A percentile compares a stretch with the other conserved stretches of the same genome.
Conservation (phyloP, 2,113 vertebrate genomes). For the Mobula birostris region DNA sequence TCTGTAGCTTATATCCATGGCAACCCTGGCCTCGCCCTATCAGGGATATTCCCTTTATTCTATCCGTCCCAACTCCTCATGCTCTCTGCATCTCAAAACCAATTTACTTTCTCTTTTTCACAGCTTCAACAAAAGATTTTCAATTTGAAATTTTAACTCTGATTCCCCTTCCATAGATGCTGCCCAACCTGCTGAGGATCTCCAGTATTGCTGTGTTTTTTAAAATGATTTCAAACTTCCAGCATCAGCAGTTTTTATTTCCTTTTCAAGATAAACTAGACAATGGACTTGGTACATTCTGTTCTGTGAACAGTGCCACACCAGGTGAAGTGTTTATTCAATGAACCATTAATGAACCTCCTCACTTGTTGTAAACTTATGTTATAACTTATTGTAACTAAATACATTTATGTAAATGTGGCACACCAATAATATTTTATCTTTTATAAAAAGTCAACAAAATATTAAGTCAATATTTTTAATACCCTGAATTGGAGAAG, state of each 20-base stretch:
- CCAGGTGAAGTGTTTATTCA: neutral
- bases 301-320: neutral
- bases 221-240: neutral
- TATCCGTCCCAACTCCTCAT: too few species aligned
- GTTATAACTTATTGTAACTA: neutral
- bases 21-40: too few species aligned
- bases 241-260: too few species aligned
- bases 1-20: too few species aligned
- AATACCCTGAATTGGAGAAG: neutral
- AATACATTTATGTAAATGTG: neutral
- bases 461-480: neutral
- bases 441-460: neutral
- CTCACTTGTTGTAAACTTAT: neutral
- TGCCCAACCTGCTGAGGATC: neutral
- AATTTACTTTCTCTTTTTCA: too few species aligned
- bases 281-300: neutral
- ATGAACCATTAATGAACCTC: neutral
- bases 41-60: too few species aligned
- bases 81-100: too few species aligned
- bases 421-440: neutral
- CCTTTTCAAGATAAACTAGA: neutral
- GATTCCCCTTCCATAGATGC: too few species aligned
- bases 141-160: too few species aligned
- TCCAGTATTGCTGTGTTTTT: neutral
- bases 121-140: too few species aligned